Conservation (phyloP, 37 sponge, comb jelly and placozoan species). For the Axinella damicornis region DNA sequence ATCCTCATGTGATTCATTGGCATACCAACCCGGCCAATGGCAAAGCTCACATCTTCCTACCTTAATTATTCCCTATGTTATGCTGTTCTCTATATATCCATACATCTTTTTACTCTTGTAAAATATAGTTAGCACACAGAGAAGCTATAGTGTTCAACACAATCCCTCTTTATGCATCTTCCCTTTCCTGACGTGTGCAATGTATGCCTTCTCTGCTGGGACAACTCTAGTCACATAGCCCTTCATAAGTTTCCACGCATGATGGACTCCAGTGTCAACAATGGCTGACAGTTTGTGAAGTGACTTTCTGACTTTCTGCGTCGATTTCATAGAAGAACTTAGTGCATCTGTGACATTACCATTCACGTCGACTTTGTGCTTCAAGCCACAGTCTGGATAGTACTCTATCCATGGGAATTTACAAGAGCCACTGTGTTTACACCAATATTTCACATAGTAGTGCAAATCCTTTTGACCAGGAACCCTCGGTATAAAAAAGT, state of each 20-base stretch:
- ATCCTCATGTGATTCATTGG: too few species aligned
- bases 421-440: background rate
- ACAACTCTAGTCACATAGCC: background rate
- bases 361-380: background rate
- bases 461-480: background rate
- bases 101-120: too few species aligned
- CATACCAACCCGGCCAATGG: too few species aligned
- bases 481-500: constrained; percentile 13
- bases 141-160: too few species aligned
- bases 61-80: too few species aligned
- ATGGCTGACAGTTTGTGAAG: background rate
- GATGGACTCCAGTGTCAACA: constrained; percentile 14
- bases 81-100: too few species aligned
- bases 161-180: background rate
- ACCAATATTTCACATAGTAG: background rate
- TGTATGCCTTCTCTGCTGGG: background rate
- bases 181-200: constrained; percentile 5
- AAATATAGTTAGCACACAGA: too few species aligned
- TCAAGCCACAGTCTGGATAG: constrained; percentile 1
- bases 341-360: background rate
- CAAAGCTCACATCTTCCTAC: too few species aligned
- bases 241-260: background rate
- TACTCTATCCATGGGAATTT: constrained; percentile 6
- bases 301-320: background rate
- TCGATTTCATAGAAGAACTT: too few species aligned